Conservation (phyloP, 53 echinoderm and acorn worm genomes). For the Astropecten irregularis region DNA sequence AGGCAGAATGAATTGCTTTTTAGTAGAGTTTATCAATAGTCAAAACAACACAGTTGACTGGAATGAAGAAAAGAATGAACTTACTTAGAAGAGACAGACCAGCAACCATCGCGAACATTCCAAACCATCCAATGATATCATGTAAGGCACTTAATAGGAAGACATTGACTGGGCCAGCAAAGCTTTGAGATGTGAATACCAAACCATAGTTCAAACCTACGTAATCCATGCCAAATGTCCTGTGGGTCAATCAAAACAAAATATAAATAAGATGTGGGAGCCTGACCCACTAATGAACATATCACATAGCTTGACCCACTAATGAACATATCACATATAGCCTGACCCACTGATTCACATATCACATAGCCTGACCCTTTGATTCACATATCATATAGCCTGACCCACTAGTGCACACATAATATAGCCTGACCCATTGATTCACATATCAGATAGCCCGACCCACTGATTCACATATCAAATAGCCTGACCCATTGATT, state of each 20-base stretch:
- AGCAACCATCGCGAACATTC: constrained; percentile 79
- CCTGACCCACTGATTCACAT: background rate
- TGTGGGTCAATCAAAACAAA: constrained; percentile 34
- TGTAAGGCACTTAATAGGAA: constrained; percentile 64
- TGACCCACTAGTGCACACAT: too few species aligned
- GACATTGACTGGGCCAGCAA: constrained; percentile 63
- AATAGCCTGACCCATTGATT: too few species aligned
- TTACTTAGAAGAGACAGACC: constrained; percentile 73
- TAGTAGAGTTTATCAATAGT: too few species aligned
- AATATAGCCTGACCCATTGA: too few species aligned
- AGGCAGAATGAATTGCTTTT: too few species aligned
- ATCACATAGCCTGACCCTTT: too few species aligned
- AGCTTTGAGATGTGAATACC: constrained; percentile 69
- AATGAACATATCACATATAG: background rate
- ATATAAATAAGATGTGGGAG: background rate
- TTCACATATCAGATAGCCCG: too few species aligned
- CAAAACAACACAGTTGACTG: too few species aligned
- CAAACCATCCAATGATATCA: constrained; percentile 74
- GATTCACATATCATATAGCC: too few species aligned
- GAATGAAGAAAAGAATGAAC: constrained; percentile 23
- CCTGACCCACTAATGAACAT: background rate
- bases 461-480: too few species aligned
- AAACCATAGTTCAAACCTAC: constrained; percentile 89
- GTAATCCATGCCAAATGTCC: constrained; percentile 82
- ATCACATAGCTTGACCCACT: background rate